A percentile compares a stretch with the other conserved stretches of the same genome.
Conservation (phyloP, 2,797 vertebrate genomes). For the Meriones psammophilus region DNA sequence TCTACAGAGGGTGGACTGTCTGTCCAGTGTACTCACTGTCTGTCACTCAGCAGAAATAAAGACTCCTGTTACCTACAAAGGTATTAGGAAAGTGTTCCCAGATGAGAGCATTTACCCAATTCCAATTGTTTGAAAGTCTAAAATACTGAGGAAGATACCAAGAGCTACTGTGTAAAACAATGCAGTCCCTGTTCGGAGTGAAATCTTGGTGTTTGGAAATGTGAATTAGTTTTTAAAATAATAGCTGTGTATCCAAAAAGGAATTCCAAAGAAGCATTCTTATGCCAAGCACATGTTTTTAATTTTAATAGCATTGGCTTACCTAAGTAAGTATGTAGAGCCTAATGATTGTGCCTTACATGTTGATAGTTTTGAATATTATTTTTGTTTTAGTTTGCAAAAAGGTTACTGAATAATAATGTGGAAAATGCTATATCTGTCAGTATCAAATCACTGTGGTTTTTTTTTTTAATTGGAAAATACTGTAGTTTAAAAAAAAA, state of each 20-base stretch:
- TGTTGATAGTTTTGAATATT: conserved; percentile 72
- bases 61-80: conserved; percentile 86
- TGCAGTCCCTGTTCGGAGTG: conserved; percentile 81
- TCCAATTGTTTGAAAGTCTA: conserved; percentile 87
- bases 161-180: conserved; percentile 89
- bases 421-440: conserved; percentile 71
- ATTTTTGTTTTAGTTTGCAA: conserved; percentile 70
- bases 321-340: conserved; percentile 86
- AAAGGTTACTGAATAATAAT: conserved; percentile 72
- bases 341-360: conserved; percentile 77
- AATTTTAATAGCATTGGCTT: conserved; percentile 86
- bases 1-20: conserved; percentile 35
- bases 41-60: conserved; percentile 67
- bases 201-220: conserved; percentile 84
- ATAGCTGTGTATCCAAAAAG: conserved; percentile 84
- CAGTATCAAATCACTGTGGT: conserved; percentile 77
- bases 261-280: conserved; percentile 82
- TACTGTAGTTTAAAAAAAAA: background rate
- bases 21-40: conserved; percentile 57
- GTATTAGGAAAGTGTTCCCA: conserved; percentile 87
- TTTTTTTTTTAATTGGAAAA: conserved; percentile 74
- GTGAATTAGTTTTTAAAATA: conserved; percentile 84
- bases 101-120: conserved; percentile 89
- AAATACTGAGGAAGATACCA: conserved; percentile 84
- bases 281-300: conserved; percentile 85